phyloP scores from a whole-genome alignment of 53 echinoderm and acorn worm genomes.

The Echinometra lucunter region DNA sequence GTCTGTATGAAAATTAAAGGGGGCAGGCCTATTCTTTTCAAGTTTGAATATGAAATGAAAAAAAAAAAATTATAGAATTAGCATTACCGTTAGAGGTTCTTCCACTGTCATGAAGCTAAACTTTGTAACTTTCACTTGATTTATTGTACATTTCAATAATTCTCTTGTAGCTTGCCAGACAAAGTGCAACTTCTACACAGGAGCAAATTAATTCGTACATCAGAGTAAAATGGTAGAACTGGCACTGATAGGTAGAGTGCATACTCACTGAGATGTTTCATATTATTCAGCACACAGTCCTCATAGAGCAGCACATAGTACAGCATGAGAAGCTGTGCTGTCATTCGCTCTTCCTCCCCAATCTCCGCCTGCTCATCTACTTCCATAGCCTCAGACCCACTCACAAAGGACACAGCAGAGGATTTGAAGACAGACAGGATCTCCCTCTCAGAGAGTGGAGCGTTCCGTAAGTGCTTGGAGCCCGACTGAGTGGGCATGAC shows the following conservation, averaged over 20 bases:
- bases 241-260: background rate
- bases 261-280: slow-evolving; percentile 89
- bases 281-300: slow-evolving; percentile 92
- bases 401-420: slow-evolving; percentile 72
- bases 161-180: no score
- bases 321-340: slow-evolving; percentile 92
- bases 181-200: no score
- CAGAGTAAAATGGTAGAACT: no score
- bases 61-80: no score
- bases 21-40: background rate
- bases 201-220: no score
- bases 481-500: slow-evolving; percentile 90
- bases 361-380: slow-evolving; percentile 47
- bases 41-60: no score
- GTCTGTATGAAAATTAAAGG: background rate
- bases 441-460: slow-evolving; percentile 91
- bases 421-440: slow-evolving; percentile 91
- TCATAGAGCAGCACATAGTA: slow-evolving; percentile 97
- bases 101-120: no score
- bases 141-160: no score
- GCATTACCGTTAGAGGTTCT: no score
- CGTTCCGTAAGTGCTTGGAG: slow-evolving; percentile 84
- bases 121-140: no score
- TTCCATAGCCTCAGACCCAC: slow-evolving; percentile 58
- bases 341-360: slow-evolving; percentile 75